Conservation (phyloP, 2,797 vertebrate species). For the Cryptoprocta ferox region DNA sequence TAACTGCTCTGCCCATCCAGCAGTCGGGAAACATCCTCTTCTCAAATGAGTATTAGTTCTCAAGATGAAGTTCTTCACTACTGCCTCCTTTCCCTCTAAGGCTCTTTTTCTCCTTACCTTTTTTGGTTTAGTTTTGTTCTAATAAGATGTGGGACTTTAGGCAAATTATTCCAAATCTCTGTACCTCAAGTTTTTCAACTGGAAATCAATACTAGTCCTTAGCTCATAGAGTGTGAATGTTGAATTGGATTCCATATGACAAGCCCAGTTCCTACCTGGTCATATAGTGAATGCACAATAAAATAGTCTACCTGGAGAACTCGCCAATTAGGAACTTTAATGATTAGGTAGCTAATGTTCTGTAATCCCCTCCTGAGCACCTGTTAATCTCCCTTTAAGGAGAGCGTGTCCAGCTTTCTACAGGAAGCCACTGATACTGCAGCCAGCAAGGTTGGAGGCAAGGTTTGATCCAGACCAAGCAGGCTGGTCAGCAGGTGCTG, state of each 20-base stretch:
- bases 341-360: slow-evolving; percentile 32
- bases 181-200: not conserved
- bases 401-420: not conserved
- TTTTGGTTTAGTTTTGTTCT: not conserved
- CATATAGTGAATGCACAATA: not conserved
- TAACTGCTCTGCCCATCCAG: not conserved
- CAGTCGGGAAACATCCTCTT: not conserved
- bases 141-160: not conserved
- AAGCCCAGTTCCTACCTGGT: accelerated
- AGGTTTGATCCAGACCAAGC: not conserved
- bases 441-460: not conserved
- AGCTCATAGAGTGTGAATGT: not conserved
- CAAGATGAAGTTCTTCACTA: not conserved
- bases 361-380: not conserved
- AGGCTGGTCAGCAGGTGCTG: not conserved
- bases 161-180: slow-evolving; percentile 19
- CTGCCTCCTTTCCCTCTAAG: not conserved
- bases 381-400: not conserved
- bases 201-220: not conserved
- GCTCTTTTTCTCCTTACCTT: not conserved
- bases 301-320: not conserved
- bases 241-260: not conserved
- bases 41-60: not conserved
- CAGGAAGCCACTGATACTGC: not conserved
- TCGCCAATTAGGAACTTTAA: not conserved